Base-by-base conservation (phyloP, 2,888 invertebrate species). In the Gnatocerus cornutus region DNA sequence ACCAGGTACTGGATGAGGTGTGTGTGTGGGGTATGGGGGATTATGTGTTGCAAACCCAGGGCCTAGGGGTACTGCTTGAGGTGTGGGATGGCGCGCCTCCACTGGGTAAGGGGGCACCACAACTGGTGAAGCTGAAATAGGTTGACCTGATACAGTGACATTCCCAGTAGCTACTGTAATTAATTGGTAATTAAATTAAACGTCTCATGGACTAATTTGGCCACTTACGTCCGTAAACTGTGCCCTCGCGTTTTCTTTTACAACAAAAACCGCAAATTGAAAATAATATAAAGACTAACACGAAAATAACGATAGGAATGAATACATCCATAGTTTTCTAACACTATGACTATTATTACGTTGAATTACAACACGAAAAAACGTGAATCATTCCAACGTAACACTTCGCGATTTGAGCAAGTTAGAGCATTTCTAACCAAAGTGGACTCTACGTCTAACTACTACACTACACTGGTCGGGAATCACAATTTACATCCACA, bases 191-290 rank as follows among this genome's bases (percentile, higher is more conserved):
- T 43, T 50, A 27, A 33, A 27, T 50, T 46, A 16, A 13, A 6
- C 1, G 8, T 16, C 16, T 14, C 8, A 3, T 8, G 10, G 14
- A 12, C 6, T 8, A 21, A 30, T n/a, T 16, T 41, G 13, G 10
- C 4, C 30, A 78, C 78, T 77, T 76, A 80, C 79, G 74, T 66
- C 78, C 79, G 72, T 79, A 80, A 48, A 80, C 78, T 58, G 77
- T 78, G 4, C 80, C 80, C 55, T 80, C 77, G 55, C 78, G 78
- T 73, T 79, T 80, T 59, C 76, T 72, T 69, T 77, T 80, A 67
- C 80, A 81, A 59, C 80, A 80, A 76, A 79, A 81, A 39, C 79
- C 80, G 69, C 80, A 81, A 48, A 81, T 71, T 1, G 78, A 76
- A 71, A 79, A 78, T 65, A 79, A 64, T 52, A 81, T 76, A 13